phyloP scores from a whole-genome alignment of 2,797 vertebrate species.

The Salmo trutta region DNA sequence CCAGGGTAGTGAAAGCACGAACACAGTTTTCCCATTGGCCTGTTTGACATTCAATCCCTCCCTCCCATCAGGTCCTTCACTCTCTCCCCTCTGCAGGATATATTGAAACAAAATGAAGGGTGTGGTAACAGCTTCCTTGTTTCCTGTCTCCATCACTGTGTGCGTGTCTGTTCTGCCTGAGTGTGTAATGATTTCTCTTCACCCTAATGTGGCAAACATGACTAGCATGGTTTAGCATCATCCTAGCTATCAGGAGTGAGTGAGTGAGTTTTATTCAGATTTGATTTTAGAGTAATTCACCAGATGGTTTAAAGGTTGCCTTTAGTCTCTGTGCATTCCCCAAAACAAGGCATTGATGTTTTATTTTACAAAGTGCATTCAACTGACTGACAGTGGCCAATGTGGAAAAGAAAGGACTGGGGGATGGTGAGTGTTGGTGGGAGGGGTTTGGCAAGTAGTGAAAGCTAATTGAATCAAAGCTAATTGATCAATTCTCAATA shows the following conservation, averaged over 20 bases:
- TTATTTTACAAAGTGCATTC: conserved; percentile 41
- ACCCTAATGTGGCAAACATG: conserved; percentile 25
- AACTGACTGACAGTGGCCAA: neutral
- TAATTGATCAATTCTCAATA: too few relatives aligned
- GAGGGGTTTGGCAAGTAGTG: neutral
- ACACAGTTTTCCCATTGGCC: conserved; percentile 1
- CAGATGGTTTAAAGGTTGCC: conserved; percentile 55
- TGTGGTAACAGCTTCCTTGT: neutral
- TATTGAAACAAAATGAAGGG: neutral
- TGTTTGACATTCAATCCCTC: neutral
- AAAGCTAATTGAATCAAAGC: neutral
- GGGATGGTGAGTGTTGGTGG: neutral
- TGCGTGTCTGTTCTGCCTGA: conserved; percentile 1
- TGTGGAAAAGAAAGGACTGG: conserved; percentile 16
- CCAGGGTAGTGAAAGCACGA: neutral
- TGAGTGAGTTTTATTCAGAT: conserved; percentile 34
- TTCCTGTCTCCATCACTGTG: neutral
- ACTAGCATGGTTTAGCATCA: conserved; percentile 31
- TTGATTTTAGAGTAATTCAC: conserved; percentile 53
- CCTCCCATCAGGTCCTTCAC: neutral
- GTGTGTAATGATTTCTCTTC: conserved; percentile 44
- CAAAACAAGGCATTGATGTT: conserved; percentile 59
- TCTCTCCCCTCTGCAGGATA: neutral
- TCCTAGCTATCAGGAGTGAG: conserved; percentile 22
- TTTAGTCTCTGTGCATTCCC: conserved; percentile 35